Conservation (phyloP, 2,888 invertebrate species). For the Tenthredo amoena region DNA sequence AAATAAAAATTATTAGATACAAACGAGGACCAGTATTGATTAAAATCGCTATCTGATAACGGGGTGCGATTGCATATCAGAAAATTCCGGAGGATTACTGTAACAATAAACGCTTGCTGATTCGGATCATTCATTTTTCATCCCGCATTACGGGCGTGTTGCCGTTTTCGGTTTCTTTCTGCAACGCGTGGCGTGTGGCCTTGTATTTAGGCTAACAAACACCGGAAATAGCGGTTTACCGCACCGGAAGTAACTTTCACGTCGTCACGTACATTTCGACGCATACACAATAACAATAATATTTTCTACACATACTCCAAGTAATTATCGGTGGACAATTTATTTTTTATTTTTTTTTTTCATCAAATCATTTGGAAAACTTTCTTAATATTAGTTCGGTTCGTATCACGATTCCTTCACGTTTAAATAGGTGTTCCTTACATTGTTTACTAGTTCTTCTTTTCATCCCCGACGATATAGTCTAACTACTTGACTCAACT, state of each 20-base stretch:
- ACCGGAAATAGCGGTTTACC: slow-evolving; percentile 47
- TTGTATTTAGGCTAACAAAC: slow-evolving; percentile 44
- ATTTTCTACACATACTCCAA: background rate
- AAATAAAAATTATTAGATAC: slow-evolving; percentile 5
- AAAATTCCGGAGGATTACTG: background rate
- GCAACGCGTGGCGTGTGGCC: slow-evolving; percentile 17
- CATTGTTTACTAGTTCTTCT: background rate
- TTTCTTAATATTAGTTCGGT: background rate
- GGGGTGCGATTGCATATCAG: background rate
- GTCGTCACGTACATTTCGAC: slow-evolving; percentile 4
- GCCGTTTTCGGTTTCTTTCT: slow-evolving; percentile 22
- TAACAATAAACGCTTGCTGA: background rate
- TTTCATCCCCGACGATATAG: background rate
- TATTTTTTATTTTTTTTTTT: background rate
- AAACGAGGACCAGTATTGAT: background rate
- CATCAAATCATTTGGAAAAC: background rate
- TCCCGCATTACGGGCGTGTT: background rate
- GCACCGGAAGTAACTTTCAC: slow-evolving; percentile 47
- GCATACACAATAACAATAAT: background rate
- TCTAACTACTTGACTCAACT: background rate
- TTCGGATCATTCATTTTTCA: background rate
- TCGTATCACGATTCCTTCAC: background rate
- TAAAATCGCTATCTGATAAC: slow-evolving; percentile 18
- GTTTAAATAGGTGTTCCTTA: too few species aligned
- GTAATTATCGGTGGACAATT: background rate